These are phyloP conservation scores for Eidolon dupreanum DNA, from an alignment of 2,797 vertebrate species.

Conservation along the genomic window DNA sequence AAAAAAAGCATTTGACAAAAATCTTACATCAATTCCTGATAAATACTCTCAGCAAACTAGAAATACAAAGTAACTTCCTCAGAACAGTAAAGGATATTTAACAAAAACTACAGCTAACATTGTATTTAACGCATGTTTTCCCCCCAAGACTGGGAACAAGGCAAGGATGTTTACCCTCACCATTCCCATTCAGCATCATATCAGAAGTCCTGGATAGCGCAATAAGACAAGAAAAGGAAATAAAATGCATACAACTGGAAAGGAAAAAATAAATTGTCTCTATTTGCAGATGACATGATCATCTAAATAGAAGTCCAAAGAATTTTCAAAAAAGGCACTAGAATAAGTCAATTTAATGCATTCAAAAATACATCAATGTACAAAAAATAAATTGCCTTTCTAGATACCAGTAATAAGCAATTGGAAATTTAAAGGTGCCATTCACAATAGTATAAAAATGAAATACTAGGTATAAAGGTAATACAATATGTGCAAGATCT, in stretches of 20 bases:
- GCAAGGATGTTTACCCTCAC: background rate
- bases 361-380: background rate
- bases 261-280: background rate
- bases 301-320: background rate
- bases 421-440: background rate
- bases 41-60: background rate
- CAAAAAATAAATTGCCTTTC: background rate
- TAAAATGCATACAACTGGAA: background rate
- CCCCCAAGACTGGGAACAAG: background rate
- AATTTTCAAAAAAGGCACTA: background rate
- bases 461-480: background rate
- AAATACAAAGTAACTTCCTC: background rate
- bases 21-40: background rate
- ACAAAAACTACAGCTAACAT: background rate
- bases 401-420: background rate
- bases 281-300: background rate
- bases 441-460: background rate
- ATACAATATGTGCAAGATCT: background rate
- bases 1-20: background rate
- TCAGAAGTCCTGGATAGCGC: background rate
- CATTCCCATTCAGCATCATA: background rate
- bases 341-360: background rate
- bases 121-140: background rate
- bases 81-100: background rate
- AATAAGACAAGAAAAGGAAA: background rate